Conservation (phyloP, 2,113 vertebrate species). For the Chaetodon auriga region DNA sequence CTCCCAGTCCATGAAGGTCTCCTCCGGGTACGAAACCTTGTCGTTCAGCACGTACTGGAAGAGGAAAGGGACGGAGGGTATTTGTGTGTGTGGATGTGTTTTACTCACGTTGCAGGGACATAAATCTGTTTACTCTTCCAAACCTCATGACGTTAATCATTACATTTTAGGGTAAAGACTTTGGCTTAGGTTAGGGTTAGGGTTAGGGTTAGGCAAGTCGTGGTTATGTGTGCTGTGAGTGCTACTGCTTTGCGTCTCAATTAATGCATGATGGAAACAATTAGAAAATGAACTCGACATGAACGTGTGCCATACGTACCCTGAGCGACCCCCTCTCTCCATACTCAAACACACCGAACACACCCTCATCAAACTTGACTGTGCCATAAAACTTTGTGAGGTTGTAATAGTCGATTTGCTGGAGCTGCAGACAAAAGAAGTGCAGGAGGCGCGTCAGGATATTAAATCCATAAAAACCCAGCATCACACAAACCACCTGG, state of each 20-base stretch:
- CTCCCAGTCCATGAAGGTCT: slow-evolving; percentile 98
- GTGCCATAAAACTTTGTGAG: slow-evolving; percentile 99
- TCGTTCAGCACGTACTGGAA: slow-evolving; percentile 94
- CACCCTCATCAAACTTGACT: slow-evolving; percentile 89
- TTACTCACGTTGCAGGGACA: too few relatives aligned
- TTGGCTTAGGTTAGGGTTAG: too few relatives aligned
- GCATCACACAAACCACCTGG: not conserved
- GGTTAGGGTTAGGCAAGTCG: too few relatives aligned
- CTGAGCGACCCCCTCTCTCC: slow-evolving; percentile 94
- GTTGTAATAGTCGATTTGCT: slow-evolving; percentile 96
- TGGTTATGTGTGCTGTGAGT: not conserved
- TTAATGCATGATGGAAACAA: not conserved
- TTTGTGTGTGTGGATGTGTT: not conserved
- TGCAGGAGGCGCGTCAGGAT: not conserved
- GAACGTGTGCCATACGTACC: slow-evolving; percentile 80
- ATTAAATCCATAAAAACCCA: not conserved
- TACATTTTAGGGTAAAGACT: too few relatives aligned
- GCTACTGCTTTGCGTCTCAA: not conserved
- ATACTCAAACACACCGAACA: slow-evolving; percentile 94
- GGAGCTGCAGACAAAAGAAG: slow-evolving; percentile 82
- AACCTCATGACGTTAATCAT: too few relatives aligned
- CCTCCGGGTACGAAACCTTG: slow-evolving; percentile 95
- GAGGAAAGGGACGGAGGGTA: slow-evolving; percentile 6
- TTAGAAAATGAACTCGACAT: not conserved
- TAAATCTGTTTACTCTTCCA: too few relatives aligned